phyloP scores from a whole-genome alignment of 2,797 vertebrate species.

The Myotis findleyi region DNA sequence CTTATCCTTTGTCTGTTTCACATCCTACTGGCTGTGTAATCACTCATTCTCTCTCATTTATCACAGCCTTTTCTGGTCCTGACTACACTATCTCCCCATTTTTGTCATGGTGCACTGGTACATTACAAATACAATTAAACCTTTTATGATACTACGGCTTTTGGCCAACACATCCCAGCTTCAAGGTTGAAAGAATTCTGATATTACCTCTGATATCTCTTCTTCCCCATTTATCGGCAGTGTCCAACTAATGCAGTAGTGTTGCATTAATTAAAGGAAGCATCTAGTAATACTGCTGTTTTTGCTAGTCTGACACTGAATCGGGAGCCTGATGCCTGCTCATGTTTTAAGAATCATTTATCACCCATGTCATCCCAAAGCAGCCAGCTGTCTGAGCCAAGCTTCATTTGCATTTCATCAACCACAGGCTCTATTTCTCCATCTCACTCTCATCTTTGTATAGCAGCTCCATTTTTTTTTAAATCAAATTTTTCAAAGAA shows the following conservation, averaged over 20 bases:
- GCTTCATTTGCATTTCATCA: conserved; percentile 95
- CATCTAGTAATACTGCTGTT: conserved; percentile 91
- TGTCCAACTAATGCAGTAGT: conserved; percentile 89
- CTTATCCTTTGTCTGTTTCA: conserved; percentile 88
- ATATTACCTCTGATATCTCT: conserved; percentile 91
- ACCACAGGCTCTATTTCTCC: conserved; percentile 79
- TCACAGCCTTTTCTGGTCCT: conserved; percentile 86
- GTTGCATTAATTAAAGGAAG: conserved; percentile 95
- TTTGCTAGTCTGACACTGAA: conserved; percentile 93
- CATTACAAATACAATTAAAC: conserved; percentile 93
- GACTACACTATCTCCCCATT: conserved; percentile 88
- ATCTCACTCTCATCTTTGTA: conserved; percentile 75
- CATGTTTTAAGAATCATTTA: conserved; percentile 95
- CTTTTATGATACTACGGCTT: conserved; percentile 88
- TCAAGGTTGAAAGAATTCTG: conserved; percentile 92
- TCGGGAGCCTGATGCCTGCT: conserved; percentile 94
- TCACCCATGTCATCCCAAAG: conserved; percentile 96
- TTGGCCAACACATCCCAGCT: conserved; percentile 88
- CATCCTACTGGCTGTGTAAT: conserved; percentile 85
- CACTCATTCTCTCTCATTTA: conserved; percentile 90
- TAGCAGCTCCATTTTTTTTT: conserved; percentile 80
- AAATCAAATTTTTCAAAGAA: conserved; percentile 86
- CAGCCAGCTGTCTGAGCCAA: conserved; percentile 94
- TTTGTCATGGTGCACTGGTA: conserved; percentile 91
- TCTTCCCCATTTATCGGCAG: conserved; percentile 89